Percentiles rank a stretch among this genome's conserved stretches.
phyloP scores from a whole-genome alignment of 1,140 invertebrate genomes.

The Cecropterus lyciades region DNA sequence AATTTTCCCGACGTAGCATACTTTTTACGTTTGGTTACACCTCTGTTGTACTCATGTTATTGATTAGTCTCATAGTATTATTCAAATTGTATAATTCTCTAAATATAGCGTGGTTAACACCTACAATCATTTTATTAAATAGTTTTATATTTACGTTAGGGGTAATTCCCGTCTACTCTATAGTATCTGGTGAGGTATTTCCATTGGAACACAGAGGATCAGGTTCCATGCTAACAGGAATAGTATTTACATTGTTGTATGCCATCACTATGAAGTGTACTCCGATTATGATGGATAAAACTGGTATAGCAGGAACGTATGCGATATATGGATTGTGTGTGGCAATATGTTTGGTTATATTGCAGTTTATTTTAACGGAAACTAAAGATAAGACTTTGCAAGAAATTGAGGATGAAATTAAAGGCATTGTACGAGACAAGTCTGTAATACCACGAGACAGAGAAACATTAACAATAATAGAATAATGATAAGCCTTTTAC shows the following conservation, averaged over 20 bases:
- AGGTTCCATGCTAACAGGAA: conserved; percentile 42
- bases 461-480: neutral
- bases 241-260: too few species aligned
- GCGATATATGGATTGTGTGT: too few species aligned
- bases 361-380: conserved; percentile 53
- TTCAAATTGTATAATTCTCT: conserved; percentile 34
- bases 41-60: conserved; percentile 44
- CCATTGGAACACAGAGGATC: conserved; percentile 53
- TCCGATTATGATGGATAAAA: too few species aligned
- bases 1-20: conserved; percentile 44
- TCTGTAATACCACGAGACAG: neutral
- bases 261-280: too few species aligned
- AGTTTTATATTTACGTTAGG: conserved; percentile 48
- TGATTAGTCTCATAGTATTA: conserved; percentile 42
- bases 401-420: conserved; percentile 57
- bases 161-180: conserved; percentile 47
- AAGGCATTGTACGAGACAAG: conserved; percentile 38
- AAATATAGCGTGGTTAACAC: conserved; percentile 39
- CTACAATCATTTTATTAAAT: conserved; percentile 44
- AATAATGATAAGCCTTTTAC: too few species aligned
- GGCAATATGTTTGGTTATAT: conserved; percentile 39
- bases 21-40: conserved; percentile 42
- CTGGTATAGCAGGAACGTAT: conserved; percentile 47
- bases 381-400: too few species aligned
- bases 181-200: conserved; percentile 52